Base-by-base conservation (phyloP, 1,140 invertebrate species). In the Paramacrobiotus metropolitanus region DNA sequence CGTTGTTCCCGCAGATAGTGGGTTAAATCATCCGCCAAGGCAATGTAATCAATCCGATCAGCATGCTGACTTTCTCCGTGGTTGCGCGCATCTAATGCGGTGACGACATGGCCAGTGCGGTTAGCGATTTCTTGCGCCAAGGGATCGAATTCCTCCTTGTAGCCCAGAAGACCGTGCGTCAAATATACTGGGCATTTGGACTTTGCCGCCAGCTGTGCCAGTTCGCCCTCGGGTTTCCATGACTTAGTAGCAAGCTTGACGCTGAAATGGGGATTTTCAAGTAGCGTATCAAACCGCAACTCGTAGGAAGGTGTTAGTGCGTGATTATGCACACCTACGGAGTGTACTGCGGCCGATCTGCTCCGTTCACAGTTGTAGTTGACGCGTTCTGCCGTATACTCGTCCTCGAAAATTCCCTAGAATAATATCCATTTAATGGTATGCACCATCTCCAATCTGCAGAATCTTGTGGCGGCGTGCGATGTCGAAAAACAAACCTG, bases 51-150 rank as follows among this genome's bases (percentile, higher is more conserved):
- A 71, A 87, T 82, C 0, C 80, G 75, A 4, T 71, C 64, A 1
- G 79, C 73, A 67, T 90, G 87, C 0, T 84, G 83, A 69, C 87
- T 91, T 40, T 87, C 84, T 0, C 90, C 90, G 73, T 94, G 90
- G 73, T 94, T 93, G 68, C 89, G 78, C 1, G 83, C 80, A 77
- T 94, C 89, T 21, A 91, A 74, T 1, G 82, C 75, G 40, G 88
- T 80, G 0, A 92, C 79, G 78, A 28, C 15, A 24, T 55, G 48
- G 15, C 48, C 48, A 28, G 48, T 55, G 15, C 48, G 15, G 28
- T 55, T 24, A 28, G 48, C 48, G 48, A 55, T 55, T 4, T 15
- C 24, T 28, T 55, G 48, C 9, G 15, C 48, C 4, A 20, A 55
- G 4, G 15, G 15, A 4, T 15, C 48, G 24, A 55, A 55, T 24